These are phyloP conservation scores for Drosophila pandora DNA, from an alignment of 1,140 invertebrate genomes.

Conservation along the genomic window DNA sequence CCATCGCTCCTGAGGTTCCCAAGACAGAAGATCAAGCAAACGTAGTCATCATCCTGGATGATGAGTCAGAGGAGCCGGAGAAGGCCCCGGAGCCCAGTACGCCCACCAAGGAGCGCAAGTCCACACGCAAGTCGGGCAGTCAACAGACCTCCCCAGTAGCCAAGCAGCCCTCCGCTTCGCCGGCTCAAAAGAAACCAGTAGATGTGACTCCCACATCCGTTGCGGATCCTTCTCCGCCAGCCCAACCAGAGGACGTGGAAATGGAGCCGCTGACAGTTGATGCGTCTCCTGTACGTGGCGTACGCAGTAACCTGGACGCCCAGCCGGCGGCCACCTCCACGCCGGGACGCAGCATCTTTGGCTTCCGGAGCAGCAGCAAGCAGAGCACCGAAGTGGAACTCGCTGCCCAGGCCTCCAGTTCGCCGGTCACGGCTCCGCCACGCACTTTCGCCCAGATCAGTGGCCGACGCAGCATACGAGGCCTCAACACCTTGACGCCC, in stretches of 20 bases:
- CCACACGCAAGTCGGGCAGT: constrained; percentile 41
- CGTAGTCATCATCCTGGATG: constrained; percentile 14
- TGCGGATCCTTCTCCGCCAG: not conserved
- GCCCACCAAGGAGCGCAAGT: constrained; percentile 53
- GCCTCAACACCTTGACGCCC: constrained; percentile 54
- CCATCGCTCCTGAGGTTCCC: not conserved
- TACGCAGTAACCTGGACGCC: constrained; percentile 9
- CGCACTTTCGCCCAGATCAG: constrained; percentile 70
- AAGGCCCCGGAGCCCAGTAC: constrained; percentile 23
- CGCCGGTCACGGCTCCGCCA: constrained; percentile 46
- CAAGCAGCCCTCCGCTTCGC: constrained; percentile 19
- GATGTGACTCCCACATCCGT: not conserved
- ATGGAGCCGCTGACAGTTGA: constrained; percentile 69
- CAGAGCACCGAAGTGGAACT: constrained; percentile 57
- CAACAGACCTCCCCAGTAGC: constrained; percentile 50
- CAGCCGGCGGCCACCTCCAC: constrained; percentile 73
- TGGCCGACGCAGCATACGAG: constrained; percentile 72
- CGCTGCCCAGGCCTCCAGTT: constrained; percentile 41
- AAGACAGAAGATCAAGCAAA: constrained; percentile 16
- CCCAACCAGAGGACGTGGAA: constrained; percentile 63
- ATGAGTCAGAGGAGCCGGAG: not conserved
- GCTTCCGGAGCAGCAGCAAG: constrained; percentile 51
- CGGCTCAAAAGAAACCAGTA: constrained; percentile 15
- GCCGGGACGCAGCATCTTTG: constrained; percentile 63
- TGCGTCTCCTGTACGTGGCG: constrained; percentile 50